Base-by-base conservation (phyloP, 2,797 vertebrate genomes). In the Halcyon leucocephala region DNA sequence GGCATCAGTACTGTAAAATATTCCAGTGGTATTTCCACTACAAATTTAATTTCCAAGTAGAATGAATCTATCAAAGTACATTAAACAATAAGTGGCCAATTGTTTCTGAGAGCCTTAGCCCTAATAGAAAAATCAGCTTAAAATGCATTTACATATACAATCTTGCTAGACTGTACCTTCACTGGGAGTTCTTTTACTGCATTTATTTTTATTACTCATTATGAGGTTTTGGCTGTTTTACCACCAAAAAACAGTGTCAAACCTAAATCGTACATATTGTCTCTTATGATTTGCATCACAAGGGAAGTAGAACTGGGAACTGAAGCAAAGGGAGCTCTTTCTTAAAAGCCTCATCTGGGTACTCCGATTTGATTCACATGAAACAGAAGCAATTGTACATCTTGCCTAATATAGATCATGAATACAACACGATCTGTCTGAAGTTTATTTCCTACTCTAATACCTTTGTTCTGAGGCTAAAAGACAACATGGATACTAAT, bases 231-330 rank as follows among this genome's bases (percentile, higher is more conserved):
- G 12, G 14, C 35, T 55, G 14, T 21, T 61, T 70, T 49, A 35
- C 35, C 35, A 35, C 35, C 35, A 35, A 35, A 80, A 52, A 7
- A 5, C n/a, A 71, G 13, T 39, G 77, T 28, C 16, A 64, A 51
- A 5, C 11, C 18, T 13, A 70, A 8, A 64, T 19, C 0, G 0
- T 25, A 4, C 14, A 51, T n/a, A 42, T 60, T 64, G 19, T 20
- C 35, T 81, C 76, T 78, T 25, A 74, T 1, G 3, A 9, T 72
- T 71, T 48, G 76, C 3, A 28, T 25, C 5, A 26, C 17, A 16
- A 71, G 3, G 14, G 14, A 76, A 70, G 17, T 4, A 79, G 7
- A 91, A 82, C 3, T 18, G 20, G 0, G 3, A 85, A 52, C 0
- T n/a, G 29, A 42, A 5, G 62, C 21, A 64, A 93, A 65, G 24